Percentiles rank a stretch among this genome's conserved stretches.
These are phyloP conservation scores for Lasioglossum leucozonium DNA, from an alignment of 2,888 invertebrate species.

Conservation along the genomic window DNA sequence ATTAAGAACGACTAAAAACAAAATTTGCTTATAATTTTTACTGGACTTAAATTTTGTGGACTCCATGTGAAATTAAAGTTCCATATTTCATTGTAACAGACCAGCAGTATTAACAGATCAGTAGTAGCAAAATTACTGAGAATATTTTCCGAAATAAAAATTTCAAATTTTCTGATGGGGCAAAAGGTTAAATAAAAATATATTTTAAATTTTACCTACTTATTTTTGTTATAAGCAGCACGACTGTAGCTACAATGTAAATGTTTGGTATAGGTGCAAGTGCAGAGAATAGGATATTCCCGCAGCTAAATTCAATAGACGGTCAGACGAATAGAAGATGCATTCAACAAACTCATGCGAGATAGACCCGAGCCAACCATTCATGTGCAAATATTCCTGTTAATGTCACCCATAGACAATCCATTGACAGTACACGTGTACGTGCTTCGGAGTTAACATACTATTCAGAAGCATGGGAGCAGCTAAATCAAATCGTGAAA, in stretches of 20 bases:
- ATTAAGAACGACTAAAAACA: too few species aligned
- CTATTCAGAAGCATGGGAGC: neutral
- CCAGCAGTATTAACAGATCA: too few species aligned
- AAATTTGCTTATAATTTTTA: too few species aligned
- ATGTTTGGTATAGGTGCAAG: neutral
- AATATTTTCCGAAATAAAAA: too few species aligned
- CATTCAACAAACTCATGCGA: constrained; percentile 29
- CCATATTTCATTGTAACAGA: too few species aligned
- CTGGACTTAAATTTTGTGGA: too few species aligned
- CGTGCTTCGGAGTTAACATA: neutral
- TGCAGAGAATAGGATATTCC: constrained; percentile 19
- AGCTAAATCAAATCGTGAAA: neutral
- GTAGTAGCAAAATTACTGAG: too few species aligned
- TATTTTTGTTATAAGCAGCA: too few species aligned
- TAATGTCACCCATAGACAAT: constrained; percentile 14
- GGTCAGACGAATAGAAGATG: constrained; percentile 30
- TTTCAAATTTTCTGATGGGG: too few species aligned
- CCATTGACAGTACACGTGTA: neutral
- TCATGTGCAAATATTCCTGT: constrained; percentile 48
- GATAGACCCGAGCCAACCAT: constrained; percentile 37
- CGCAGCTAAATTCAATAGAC: constrained; percentile 33
- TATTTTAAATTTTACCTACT: too few species aligned
- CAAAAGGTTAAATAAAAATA: too few species aligned
- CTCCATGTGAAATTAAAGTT: too few species aligned
- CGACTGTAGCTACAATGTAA: neutral